A percentile compares a stretch with the other conserved stretches of the same genome.
phyloP scores from a whole-genome alignment of 2,797 vertebrate genomes.

The Malurus leucopterus region DNA sequence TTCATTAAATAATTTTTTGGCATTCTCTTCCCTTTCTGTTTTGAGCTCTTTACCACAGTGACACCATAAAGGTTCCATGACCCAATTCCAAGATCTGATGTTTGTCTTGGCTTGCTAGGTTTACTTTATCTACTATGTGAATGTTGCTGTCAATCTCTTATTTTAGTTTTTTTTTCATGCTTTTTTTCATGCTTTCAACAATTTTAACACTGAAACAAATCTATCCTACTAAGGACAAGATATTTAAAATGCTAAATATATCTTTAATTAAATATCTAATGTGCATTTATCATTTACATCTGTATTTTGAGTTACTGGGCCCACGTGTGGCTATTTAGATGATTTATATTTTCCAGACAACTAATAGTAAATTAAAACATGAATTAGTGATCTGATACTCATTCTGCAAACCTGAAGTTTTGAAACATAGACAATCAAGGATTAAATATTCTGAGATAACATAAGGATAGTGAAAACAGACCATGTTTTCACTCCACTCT shows the following conservation, averaged over 20 bases:
- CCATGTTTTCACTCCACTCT: not conserved
- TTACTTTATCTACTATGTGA: not conserved
- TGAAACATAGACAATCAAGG: not conserved
- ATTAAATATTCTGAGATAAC: not conserved
- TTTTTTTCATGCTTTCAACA: not conserved
- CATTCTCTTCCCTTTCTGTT: not conserved
- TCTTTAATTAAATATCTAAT: not conserved
- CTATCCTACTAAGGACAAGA: accelerated
- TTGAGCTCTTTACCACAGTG: not conserved
- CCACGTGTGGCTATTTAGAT: not conserved
- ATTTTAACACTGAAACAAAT: not conserved
- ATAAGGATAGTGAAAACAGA: not conserved
- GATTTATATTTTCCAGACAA: not conserved
- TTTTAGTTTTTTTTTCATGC: not conserved
- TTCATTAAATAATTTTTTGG: constrained; percentile 9
- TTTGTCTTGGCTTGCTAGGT: not conserved
- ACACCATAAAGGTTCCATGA: not conserved
- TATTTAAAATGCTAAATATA: not conserved
- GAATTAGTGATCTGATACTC: not conserved
- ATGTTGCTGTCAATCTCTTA: not conserved
- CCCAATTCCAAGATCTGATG: not conserved
- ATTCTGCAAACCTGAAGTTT: not conserved
- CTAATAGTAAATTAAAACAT: not conserved
- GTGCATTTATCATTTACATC: not conserved
- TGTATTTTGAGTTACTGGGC: not conserved